Evolutionary conservation across 2,888 invertebrate genomes (phyloP), one percentile per base, ranked within the genome.

Genomic region (Orthosia cruda): DNA sequence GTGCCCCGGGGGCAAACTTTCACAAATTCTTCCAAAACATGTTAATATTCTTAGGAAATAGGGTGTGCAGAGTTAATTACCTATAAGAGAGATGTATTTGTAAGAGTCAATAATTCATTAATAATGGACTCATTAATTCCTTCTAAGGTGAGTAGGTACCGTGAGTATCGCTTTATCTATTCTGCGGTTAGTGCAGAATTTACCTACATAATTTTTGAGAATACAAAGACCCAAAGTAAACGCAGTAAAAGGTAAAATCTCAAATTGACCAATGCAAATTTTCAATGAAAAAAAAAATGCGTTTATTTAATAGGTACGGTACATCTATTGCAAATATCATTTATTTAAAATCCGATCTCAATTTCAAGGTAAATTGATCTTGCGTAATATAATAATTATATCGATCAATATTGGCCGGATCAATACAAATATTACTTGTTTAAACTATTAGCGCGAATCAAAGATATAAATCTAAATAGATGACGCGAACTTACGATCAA

Each of bases 381-480:
- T 92, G 84, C 91, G 76, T 88, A 89, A 91, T 86, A 83, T 70
- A 72, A 80, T 89, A 89, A 89, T 91, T 85, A 86, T 77, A 87
- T 71, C 79, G 77, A 84, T 86, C 84, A 92, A 92, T 90, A 92
- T 91, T 91, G 57, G 18, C 32, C 32, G 45, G 57, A 47, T 52
- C 64, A 77, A 76, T 59, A 74, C 81, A 87, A 90, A 89, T 79
- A 89, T 78, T 84, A 81, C 69, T 58, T 88, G 86, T 89, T 91
- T 89, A 85, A 82, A 80, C 88, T 81, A 87, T 89, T 89, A 89
- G 81, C 74, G 76, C 75, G 73, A n/a, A n/a, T n/a, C 26, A 26
- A 2, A 26, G 26, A 26, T 3, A 26, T 26, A 26, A 26, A 26
- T 26, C 26, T 26, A 26, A 26, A 2, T 26, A 26, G 26, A 26